Percentiles rank a stretch among this genome's conserved stretches.
These are phyloP conservation scores for Euura lappo DNA, from an alignment of 1,140 invertebrate genomes.

Conservation along the genomic window DNA sequence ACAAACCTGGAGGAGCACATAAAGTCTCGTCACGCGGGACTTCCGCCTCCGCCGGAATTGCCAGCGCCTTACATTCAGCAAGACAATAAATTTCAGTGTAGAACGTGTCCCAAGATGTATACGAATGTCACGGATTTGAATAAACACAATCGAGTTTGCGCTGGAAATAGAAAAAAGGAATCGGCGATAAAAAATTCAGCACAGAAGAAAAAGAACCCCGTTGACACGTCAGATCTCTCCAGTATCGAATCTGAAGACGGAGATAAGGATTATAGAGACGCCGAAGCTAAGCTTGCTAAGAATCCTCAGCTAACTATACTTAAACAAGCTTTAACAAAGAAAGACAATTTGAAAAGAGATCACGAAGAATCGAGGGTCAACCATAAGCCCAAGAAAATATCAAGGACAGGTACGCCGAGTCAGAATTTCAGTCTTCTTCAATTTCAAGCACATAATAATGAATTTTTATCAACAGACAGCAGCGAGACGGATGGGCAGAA, in stretches of 20 bases:
- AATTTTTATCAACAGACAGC: conserved; percentile 19
- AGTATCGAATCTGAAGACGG: conserved; percentile 50
- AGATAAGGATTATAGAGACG: conserved; percentile 50
- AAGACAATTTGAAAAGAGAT: conserved; percentile 48
- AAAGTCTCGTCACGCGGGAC: conserved; percentile 55
- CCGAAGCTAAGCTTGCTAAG: conserved; percentile 56
- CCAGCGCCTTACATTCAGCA: conserved; percentile 38
- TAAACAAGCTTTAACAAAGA: conserved; percentile 55
- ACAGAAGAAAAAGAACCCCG: conserved; percentile 35
- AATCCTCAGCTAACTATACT: conserved; percentile 58
- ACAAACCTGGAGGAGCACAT: conserved; percentile 61
- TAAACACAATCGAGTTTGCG: conserved; percentile 50
- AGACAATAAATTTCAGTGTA: conserved; percentile 52
- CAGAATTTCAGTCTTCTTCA: background rate
- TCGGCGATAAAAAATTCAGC: conserved; percentile 22
- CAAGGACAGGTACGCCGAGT: conserved; percentile 35
- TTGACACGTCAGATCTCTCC: conserved; percentile 49
- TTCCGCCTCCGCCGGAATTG: conserved; percentile 43
- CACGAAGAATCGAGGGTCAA: conserved; percentile 40
- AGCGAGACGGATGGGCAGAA: conserved; percentile 38
- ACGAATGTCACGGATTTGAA: conserved; percentile 53
- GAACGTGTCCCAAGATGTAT: conserved; percentile 52
- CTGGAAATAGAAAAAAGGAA: conserved; percentile 38
- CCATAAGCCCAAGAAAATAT: conserved; percentile 44
- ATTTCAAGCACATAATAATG: background rate